Evolutionary conservation across 2,113 vertebrate species (phyloP), one percentile per base, ranked within the genome.

Genomic region (Crotophaga sulcirostris): DNA sequence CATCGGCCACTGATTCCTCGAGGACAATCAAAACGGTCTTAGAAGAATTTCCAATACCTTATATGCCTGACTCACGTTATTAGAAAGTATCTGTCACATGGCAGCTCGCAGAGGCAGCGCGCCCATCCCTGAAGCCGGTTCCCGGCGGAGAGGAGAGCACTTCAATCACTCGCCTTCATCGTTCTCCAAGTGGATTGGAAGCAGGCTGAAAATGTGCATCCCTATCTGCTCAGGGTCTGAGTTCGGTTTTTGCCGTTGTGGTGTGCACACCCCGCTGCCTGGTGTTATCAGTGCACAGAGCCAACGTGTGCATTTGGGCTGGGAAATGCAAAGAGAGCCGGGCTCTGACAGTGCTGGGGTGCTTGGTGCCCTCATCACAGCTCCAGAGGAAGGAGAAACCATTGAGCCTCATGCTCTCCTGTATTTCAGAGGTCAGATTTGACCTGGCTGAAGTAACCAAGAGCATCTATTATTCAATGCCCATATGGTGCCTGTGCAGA

Each of bases 1-100:
- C n/a, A 40, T 58, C 29, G 28, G 83, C 62, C 82, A 36, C 87
- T 1, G 70, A 62, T 92, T 96, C 96, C 94, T 96, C 31, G 64
- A 93, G 96, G 96, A 91, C 83, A 60, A 91, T 85, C 91, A 33
- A 10, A 79, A 38, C 0, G 18, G 59, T 63, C 87, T 90, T 69
- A 64, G 82, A 75, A 94, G 94, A 86, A 70, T 92, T 84, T 82
- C 90, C 87, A 16, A 11, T 9, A 23, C 82, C 52, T 51, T 21
- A 11, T 29, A 1, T 10, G 31, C 47, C 6, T 21, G 85, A 63
- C 63, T 77, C 34, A 4, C 78, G 55, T 56, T 58, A 44, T 77
- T 80, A 59, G 36, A 45, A 55, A 54, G 90, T 0, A 7, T 1
- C 11, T 24, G 70, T 69, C 66, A 20, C 19, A 1, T 17, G 49